Evolutionary conservation across 2,113 vertebrate genomes (phyloP).

Genomic region (Cyanoramphus novaezelandiae): DNA sequence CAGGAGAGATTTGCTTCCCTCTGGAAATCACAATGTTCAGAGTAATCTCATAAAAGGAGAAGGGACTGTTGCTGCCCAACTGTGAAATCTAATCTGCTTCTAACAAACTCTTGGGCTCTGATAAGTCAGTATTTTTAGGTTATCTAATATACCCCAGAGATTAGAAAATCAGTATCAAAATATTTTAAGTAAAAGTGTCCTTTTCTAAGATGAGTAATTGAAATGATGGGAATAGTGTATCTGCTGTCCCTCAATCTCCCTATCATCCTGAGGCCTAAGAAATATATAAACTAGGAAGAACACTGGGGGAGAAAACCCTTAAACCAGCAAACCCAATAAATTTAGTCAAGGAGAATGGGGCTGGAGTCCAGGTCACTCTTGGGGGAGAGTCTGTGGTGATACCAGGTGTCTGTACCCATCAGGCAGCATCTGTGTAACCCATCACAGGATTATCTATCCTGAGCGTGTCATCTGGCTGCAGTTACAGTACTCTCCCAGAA

Average conservation of each 20-base stretch:
- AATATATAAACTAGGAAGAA: neutral
- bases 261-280: neutral
- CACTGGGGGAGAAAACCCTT: fast-evolving
- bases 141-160: neutral
- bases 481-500: neutral
- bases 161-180: neutral
- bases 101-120: neutral
- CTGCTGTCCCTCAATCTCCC: neutral
- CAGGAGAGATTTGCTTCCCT: neutral
- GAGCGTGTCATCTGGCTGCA: neutral
- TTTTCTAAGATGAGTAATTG: neutral
- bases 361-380: neutral
- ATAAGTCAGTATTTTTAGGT: neutral
- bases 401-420: neutral
- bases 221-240: neutral
- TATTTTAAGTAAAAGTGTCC: neutral
- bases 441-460: neutral
- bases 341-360: neutral
- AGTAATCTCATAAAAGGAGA: neutral
- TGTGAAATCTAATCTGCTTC: neutral
- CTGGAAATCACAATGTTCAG: neutral
- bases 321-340: neutral
- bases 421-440: neutral
- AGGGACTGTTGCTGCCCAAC: neutral
- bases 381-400: neutral